Evolutionary conservation across 1,140 invertebrate species (phyloP).

Genomic region (Triops longicaudatus): DNA sequence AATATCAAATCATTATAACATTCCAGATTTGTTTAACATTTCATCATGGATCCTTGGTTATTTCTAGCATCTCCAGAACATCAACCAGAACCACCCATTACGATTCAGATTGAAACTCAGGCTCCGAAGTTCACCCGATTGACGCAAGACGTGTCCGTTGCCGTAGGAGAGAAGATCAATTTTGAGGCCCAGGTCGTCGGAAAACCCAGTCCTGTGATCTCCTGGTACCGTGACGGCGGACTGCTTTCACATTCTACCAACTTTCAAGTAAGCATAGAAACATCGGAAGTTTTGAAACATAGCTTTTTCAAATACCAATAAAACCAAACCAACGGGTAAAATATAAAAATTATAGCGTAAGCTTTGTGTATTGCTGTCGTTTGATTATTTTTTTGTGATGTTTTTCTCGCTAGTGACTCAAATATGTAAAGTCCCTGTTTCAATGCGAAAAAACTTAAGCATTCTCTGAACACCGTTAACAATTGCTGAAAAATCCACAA

Average conservation of each 20-base stretch:
- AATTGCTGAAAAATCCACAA: no score
- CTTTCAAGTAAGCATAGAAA: background rate
- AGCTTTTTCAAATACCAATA: no score
- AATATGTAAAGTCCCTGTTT: no score
- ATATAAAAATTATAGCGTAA: no score
- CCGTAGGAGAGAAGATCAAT: constrained; percentile 57
- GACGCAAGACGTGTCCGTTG: constrained; percentile 55
- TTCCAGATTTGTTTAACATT: background rate
- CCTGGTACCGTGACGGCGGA: constrained; percentile 64
- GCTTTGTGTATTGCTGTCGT: no score
- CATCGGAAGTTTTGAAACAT: background rate
- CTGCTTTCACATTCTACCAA: background rate
- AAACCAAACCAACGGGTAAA: no score
- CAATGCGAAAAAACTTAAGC: no score
- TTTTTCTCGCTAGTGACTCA: no score
- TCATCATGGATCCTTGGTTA: background rate
- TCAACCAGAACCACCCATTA: constrained; percentile 37
- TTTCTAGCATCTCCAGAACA: background rate
- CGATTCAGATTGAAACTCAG: constrained; percentile 34
- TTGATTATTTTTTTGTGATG: no score
- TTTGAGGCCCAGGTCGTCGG: constrained; percentile 63
- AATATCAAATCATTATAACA: background rate
- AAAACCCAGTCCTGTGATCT: constrained; percentile 57
- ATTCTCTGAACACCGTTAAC: no score
- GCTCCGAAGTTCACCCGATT: constrained; percentile 62